phyloP scores from a whole-genome alignment of 2,888 invertebrate genomes.

The Neoaliturus tenellus region DNA sequence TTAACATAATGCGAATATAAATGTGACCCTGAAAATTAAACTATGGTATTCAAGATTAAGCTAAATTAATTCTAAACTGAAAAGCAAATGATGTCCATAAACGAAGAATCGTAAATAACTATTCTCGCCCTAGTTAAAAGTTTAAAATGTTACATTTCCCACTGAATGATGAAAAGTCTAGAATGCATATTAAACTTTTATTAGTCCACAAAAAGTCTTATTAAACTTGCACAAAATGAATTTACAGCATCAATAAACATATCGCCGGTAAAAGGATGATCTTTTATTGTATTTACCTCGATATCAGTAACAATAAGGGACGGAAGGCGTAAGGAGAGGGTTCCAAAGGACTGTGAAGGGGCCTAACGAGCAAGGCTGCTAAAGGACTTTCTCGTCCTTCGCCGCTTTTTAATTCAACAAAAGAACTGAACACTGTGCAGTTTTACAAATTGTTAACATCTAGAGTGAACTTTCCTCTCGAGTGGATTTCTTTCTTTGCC shows the following conservation, averaged over 20 bases:
- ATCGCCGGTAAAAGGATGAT: background rate
- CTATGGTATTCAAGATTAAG: too few species aligned
- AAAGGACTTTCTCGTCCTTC: conserved; percentile 31
- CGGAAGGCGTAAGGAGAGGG: background rate
- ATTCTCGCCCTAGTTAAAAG: too few species aligned
- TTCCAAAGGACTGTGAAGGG: conserved; percentile 13
- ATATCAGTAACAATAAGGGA: conserved; percentile 33
- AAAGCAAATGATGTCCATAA: too few species aligned
- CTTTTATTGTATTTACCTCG: background rate
- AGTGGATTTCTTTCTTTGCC: conserved; percentile 38
- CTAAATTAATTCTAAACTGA: too few species aligned
- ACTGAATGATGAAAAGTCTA: too few species aligned
- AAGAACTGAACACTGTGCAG: conserved; percentile 51
- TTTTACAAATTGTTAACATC: conserved; percentile 52
- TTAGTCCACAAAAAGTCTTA: background rate
- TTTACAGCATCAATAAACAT: background rate
- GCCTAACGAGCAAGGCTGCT: conserved; percentile 24
- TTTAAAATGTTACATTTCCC: too few species aligned
- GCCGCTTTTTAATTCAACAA: conserved; percentile 41
- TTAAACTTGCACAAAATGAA: background rate
- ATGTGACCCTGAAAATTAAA: too few species aligned
- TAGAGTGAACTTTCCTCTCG: conserved; percentile 32
- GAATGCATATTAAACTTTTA: too few species aligned
- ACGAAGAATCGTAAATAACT: too few species aligned
- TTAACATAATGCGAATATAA: too few species aligned